Percentiles rank a stretch among this genome's conserved stretches.
Evolutionary conservation across 2,113 vertebrate genomes (phyloP).

Genomic region (Saccopteryx leptura): DNA sequence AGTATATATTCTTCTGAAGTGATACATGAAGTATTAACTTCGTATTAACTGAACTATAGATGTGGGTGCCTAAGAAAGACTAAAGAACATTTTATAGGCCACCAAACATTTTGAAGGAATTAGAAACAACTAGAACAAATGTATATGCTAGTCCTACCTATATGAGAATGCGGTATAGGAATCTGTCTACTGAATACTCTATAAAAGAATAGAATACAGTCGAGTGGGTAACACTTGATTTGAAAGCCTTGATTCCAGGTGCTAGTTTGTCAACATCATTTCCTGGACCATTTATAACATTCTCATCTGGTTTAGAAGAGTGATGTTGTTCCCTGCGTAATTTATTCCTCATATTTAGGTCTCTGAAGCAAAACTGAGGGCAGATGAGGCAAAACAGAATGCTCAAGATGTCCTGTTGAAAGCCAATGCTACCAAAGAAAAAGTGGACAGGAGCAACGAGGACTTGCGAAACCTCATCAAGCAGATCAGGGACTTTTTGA

Average conservation of each 20-base stretch:
- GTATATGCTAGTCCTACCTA: neutral
- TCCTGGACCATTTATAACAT: neutral
- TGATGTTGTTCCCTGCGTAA: constrained; percentile 46
- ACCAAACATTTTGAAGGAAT: neutral
- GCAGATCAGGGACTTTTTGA: constrained; percentile 97
- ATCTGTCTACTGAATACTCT: neutral
- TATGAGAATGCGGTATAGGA: neutral
- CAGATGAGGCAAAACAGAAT: constrained; percentile 95
- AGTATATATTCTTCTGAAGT: constrained; percentile 9
- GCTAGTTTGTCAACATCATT: neutral
- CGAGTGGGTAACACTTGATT: neutral
- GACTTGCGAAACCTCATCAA: constrained; percentile 96
- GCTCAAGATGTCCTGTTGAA: constrained; percentile 94
- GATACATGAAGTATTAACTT: neutral
- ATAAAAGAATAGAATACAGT: neutral
- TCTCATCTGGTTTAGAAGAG: constrained; percentile 18
- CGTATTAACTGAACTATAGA: neutral
- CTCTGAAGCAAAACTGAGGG: constrained; percentile 94
- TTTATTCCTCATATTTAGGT: constrained; percentile 88
- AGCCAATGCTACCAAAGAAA: constrained; percentile 95
- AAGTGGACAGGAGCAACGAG: constrained; percentile 94
- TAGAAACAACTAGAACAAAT: neutral
- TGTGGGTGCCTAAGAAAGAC: neutral
- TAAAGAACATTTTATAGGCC: neutral
- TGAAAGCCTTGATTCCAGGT: neutral